phyloP scores from a whole-genome alignment of 2,888 invertebrate species.

The Hecatera dysodea region DNA sequence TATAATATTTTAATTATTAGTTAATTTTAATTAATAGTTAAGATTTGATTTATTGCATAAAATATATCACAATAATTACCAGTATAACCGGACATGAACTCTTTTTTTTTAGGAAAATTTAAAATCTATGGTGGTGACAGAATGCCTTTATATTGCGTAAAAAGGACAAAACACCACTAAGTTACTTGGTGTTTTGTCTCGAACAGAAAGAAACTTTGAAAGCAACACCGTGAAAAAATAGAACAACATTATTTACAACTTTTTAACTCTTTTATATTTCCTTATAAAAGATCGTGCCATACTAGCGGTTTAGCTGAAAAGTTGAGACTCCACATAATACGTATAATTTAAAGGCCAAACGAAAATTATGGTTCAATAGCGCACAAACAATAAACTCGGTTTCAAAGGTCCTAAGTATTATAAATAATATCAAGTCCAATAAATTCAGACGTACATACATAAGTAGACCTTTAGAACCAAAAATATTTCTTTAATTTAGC shows the following conservation, averaged over 20 bases:
- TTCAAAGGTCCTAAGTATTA: not conserved
- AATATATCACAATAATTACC: no score
- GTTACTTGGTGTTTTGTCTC: not conserved
- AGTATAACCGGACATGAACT: no score
- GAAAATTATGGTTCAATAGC: not conserved
- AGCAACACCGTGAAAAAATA: not conserved
- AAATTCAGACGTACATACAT: not conserved
- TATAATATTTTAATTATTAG: no score
- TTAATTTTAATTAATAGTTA: no score
- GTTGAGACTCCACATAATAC: not conserved
- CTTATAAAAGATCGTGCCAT: not conserved
- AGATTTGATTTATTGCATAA: no score
- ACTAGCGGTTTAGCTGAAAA: not conserved
- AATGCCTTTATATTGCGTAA: not conserved
- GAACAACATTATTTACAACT: not conserved
- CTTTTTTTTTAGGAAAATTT: not conserved
- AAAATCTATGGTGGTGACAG: not conserved
- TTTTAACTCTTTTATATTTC: not conserved
- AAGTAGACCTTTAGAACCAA: not conserved
- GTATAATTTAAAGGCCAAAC: not conserved
- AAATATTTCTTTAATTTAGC: conserved; percentile 1
- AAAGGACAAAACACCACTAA: not conserved
- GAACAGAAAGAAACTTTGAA: conserved; percentile 7
- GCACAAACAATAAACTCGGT: not conserved
- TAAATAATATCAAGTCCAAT: not conserved